A percentile compares a stretch with the other conserved stretches of the same genome.
phyloP scores from a whole-genome alignment of 1,140 invertebrate species.

The Drosophila paulistorum region DNA sequence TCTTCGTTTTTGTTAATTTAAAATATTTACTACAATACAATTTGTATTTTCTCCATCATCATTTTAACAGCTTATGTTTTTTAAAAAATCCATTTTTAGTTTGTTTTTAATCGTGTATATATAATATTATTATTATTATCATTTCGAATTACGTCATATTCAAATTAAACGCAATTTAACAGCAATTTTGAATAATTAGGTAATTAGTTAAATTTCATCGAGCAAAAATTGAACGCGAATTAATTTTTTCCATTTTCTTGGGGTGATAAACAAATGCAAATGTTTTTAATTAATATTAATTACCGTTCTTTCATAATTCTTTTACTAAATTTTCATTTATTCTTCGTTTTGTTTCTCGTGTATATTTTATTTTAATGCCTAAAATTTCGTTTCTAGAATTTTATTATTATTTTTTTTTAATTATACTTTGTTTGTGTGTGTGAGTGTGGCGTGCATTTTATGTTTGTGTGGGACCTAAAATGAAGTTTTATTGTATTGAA shows the following conservation, averaged over 20 bases:
- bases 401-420: slow-evolving; percentile 26
- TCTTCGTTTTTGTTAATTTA: slow-evolving; percentile 57
- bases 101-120: slow-evolving; percentile 53
- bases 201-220: slow-evolving; percentile 45
- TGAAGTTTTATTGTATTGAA: slow-evolving; percentile 72
- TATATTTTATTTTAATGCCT: slow-evolving; percentile 76
- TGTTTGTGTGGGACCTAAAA: slow-evolving; percentile 59
- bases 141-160: slow-evolving; percentile 32
- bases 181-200: slow-evolving; percentile 15
- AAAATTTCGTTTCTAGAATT: slow-evolving; percentile 56
- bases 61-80: slow-evolving; percentile 74
- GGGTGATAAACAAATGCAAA: slow-evolving; percentile 15
- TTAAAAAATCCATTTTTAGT: slow-evolving; percentile 55
- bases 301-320: slow-evolving; percentile 24
- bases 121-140: slow-evolving; percentile 56
- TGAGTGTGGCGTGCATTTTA: slow-evolving; percentile 42
- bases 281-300: not conserved
- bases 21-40: slow-evolving; percentile 63
- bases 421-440: not conserved
- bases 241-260: slow-evolving; percentile 45
- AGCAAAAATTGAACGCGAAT: slow-evolving; percentile 71
- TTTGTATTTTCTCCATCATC: slow-evolving; percentile 70
- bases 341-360: slow-evolving; percentile 30
- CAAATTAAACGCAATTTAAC: slow-evolving; percentile 69
- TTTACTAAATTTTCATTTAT: slow-evolving; percentile 32